These are phyloP conservation scores for Xenopus tropicalis DNA, from an alignment of 2,113 vertebrate species.

Conservation along the genomic window DNA sequence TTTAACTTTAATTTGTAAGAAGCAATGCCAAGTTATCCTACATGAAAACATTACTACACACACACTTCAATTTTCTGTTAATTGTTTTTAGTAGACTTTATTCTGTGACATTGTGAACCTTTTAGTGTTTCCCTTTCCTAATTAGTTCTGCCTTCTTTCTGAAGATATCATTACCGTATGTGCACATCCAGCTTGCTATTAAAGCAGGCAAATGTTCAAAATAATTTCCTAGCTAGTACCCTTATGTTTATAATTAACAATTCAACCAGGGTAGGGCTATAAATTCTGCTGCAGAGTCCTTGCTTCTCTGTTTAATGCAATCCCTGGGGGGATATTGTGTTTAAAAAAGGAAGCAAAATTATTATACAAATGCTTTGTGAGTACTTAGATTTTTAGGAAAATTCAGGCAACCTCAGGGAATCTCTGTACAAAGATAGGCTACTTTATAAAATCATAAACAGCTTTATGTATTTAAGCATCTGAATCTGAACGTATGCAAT, in stretches of 20 bases:
- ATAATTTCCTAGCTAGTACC: slow-evolving; percentile 20
- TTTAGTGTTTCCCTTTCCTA: slow-evolving; percentile 7
- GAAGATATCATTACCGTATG: slow-evolving; percentile 24
- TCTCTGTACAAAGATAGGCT: neutral
- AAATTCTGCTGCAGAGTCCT: slow-evolving; percentile 15
- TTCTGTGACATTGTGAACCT: neutral
- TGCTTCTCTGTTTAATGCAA: slow-evolving; percentile 16
- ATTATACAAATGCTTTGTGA: neutral
- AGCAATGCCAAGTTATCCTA: no score
- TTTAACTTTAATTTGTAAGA: no score
- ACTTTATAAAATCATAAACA: slow-evolving; percentile 3
- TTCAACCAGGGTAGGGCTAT: slow-evolving; percentile 27
- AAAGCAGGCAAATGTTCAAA: slow-evolving; percentile 31
- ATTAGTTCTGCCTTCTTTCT: slow-evolving; percentile 20
- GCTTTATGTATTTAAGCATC: no score
- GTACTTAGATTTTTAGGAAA: neutral
- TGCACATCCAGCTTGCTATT: slow-evolving; percentile 15
- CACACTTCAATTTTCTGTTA: no score
- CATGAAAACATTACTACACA: no score
- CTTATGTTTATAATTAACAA: slow-evolving; percentile 41
- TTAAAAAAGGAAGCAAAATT: neutral
- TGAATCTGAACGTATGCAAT: no score
- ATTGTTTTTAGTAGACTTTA: neutral
- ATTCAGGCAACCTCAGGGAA: slow-evolving; percentile 10
- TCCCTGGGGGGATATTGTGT: neutral